These are phyloP conservation scores for Etia nguti DNA, from an alignment of 2,113 vertebrate species.

Conservation along the genomic window DNA sequence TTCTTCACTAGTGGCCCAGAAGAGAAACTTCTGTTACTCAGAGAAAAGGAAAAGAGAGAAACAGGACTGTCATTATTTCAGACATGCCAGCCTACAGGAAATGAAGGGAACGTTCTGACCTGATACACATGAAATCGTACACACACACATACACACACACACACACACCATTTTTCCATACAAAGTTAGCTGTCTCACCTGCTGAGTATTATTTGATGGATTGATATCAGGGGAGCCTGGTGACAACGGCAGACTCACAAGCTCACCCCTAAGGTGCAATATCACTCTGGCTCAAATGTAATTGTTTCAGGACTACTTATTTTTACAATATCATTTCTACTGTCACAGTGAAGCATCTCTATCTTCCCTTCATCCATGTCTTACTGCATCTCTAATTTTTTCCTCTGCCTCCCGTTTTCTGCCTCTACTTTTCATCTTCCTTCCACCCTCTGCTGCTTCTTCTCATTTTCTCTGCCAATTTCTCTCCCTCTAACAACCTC, in stretches of 20 bases:
- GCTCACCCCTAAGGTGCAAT: slow-evolving; percentile 7
- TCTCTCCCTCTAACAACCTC: not conserved
- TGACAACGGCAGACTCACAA: slow-evolving; percentile 17
- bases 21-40: slow-evolving; percentile 16
- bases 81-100: slow-evolving; percentile 21
- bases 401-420: not conserved
- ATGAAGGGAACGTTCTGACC: slow-evolving; percentile 23
- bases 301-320: slow-evolving; percentile 41
- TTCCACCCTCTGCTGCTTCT: not conserved
- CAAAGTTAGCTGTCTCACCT: slow-evolving; percentile 29
- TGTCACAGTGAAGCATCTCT: not conserved
- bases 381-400: not conserved
- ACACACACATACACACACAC: not conserved
- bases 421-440: not conserved
- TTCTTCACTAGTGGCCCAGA: slow-evolving; percentile 43
- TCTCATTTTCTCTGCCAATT: not conserved
- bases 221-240: slow-evolving; percentile 11
- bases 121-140: not conserved
- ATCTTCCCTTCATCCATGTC: not conserved
- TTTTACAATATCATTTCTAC: slow-evolving; percentile 28
- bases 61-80: slow-evolving; percentile 34
- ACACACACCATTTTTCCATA: not conserved
- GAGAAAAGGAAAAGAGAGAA: slow-evolving; percentile 7
- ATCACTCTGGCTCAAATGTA: slow-evolving; percentile 22
- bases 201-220: slow-evolving; percentile 42